These are phyloP conservation scores for Lepidurus arcticus DNA, from an alignment of 1,140 invertebrate species.

Conservation along the genomic window DNA sequence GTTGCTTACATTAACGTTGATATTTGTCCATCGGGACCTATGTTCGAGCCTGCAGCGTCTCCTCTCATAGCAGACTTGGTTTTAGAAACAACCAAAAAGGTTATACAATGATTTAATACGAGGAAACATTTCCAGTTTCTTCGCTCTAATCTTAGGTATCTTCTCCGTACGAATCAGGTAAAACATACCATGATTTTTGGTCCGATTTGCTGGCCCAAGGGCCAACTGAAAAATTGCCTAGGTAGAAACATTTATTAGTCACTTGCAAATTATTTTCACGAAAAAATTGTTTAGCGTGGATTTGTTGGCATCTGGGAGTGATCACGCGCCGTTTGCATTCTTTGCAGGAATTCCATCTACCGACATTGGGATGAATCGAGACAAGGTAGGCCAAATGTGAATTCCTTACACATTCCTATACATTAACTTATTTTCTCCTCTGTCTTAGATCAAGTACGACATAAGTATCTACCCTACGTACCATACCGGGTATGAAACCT, in stretches of 20 bases:
- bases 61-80: constrained; percentile 41
- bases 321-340: constrained; percentile 40
- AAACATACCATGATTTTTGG: constrained; percentile 6
- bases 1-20: constrained; percentile 45
- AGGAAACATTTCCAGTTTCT: neutral
- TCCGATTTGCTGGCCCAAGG: neutral
- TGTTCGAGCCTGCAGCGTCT: constrained; percentile 35
- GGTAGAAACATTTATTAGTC: neutral
- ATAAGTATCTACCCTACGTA: constrained; percentile 40
- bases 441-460: constrained; percentile 32
- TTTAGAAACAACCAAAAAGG: constrained; percentile 41
- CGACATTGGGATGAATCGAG: constrained; percentile 38
- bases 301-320: constrained; percentile 39
- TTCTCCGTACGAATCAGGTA: neutral
- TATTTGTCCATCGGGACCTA: constrained; percentile 32
- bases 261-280: neutral
- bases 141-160: neutral
- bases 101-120: constrained; percentile 26
- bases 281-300: constrained; percentile 25
- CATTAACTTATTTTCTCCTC: neutral
- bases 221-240: neutral
- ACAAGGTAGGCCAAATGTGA: neutral
- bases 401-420: neutral
- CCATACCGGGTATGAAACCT: constrained; percentile 43
- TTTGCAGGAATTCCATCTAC: constrained; percentile 41